phyloP scores from a whole-genome alignment of 2,113 vertebrate species.

The Melanocharis versteri region DNA sequence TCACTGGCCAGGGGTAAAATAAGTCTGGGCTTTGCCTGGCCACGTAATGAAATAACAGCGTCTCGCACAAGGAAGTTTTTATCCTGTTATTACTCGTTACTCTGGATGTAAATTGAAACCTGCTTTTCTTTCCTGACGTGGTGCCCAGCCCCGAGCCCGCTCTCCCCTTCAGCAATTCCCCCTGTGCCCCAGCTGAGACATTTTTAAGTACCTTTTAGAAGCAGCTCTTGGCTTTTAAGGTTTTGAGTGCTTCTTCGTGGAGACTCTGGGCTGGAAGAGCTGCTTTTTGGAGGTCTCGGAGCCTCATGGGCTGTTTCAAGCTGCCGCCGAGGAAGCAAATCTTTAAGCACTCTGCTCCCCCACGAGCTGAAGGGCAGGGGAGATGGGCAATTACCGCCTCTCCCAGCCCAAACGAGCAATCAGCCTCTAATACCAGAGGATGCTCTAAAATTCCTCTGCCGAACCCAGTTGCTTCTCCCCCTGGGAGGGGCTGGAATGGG shows the following conservation, averaged over 20 bases:
- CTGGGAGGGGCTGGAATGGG: not conserved
- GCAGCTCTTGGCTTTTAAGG: not conserved
- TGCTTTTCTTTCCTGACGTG: not conserved
- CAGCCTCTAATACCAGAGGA: not conserved
- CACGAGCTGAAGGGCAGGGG: not conserved
- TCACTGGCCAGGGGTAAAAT: not conserved
- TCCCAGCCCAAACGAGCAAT: not conserved
- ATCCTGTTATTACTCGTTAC: not conserved
- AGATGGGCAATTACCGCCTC: not conserved
- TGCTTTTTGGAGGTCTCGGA: not conserved
- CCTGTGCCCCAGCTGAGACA: not conserved
- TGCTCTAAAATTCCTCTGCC: not conserved
- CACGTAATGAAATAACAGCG: not conserved
- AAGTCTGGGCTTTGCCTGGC: not conserved
- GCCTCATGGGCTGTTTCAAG: not conserved
- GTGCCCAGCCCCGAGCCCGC: fast-evolving
- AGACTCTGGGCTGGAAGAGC: not conserved
- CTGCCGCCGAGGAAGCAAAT: fast-evolving
- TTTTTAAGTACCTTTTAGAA: not conserved
- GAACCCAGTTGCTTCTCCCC: not conserved
- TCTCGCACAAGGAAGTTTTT: not conserved
- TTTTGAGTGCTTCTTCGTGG: not conserved
- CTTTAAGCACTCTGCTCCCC: fast-evolving
- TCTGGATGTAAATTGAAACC: not conserved
- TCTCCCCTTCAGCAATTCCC: not conserved